Evolutionary conservation across 1,140 invertebrate genomes (phyloP).

Genomic region (Cecropterus lyciades): DNA sequence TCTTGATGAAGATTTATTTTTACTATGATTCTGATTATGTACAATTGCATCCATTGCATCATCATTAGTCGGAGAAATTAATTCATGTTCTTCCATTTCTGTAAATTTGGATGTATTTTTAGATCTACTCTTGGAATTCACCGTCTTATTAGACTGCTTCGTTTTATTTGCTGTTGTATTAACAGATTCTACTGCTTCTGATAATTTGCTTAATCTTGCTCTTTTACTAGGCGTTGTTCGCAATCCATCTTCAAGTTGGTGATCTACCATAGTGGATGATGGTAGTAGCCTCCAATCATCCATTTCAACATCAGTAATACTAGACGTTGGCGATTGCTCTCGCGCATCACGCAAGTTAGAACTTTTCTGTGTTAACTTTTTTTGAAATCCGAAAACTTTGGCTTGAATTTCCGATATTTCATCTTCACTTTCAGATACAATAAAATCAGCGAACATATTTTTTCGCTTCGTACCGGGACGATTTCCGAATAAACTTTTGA

Average conservation of each 20-base stretch:
- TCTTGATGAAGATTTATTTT: conserved; percentile 11
- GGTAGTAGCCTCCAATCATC: conserved; percentile 70
- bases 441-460: conserved; percentile 70
- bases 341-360: conserved; percentile 37
- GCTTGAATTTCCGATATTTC: conserved; percentile 69
- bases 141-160: conserved; percentile 41
- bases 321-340: conserved; percentile 52
- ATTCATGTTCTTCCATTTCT: conserved; percentile 29
- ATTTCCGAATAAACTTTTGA: conserved; percentile 66
- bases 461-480: conserved; percentile 58
- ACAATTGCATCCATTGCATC: not conserved
- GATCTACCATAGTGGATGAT: conserved; percentile 74
- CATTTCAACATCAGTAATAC: conserved; percentile 66
- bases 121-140: conserved; percentile 41
- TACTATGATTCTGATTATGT: conserved; percentile 27
- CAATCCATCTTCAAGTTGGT: conserved; percentile 53
- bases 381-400: conserved; percentile 63
- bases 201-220: conserved; percentile 50
- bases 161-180: conserved; percentile 39
- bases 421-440: conserved; percentile 72
- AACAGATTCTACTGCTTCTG: conserved; percentile 43
- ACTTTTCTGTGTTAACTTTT: conserved; percentile 42
- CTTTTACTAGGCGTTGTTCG: conserved; percentile 51
- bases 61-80: conserved; percentile 11
- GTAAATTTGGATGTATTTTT: conserved; percentile 37